Evolutionary conservation across 2,113 vertebrate species (phyloP).

Genomic region (Stomatorhinus ivindoensis): DNA sequence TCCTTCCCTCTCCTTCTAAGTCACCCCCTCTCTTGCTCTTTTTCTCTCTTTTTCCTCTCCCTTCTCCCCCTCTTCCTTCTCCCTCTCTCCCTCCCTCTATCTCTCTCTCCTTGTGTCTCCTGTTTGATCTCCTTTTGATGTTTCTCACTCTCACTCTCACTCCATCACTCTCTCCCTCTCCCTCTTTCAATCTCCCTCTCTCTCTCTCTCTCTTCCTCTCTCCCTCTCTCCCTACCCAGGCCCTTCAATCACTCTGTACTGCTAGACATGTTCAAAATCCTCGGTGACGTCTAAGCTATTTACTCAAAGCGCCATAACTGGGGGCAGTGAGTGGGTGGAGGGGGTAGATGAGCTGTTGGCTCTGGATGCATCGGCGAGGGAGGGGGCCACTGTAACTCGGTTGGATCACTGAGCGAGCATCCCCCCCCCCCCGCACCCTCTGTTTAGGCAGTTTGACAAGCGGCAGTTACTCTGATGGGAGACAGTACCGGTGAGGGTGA

Average conservation of each 20-base stretch:
- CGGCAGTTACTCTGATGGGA: not conserved
- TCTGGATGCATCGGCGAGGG: not conserved
- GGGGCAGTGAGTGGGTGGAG: not conserved
- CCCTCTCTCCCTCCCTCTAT: not conserved
- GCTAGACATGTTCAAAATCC: conserved; percentile 5
- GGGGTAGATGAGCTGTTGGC: not conserved
- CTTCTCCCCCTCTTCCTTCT: not conserved
- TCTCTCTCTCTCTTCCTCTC: not conserved
- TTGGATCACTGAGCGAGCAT: not conserved
- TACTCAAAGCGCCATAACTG: not conserved
- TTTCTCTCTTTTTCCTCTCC: not conserved
- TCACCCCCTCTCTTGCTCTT: not conserved
- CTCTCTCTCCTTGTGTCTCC: not conserved
- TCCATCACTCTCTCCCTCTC: not conserved
- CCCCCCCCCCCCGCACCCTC: not conserved
- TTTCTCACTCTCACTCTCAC: not conserved
- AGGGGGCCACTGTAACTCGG: not conserved
- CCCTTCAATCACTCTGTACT: conserved; percentile 13
- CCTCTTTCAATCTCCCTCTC: not conserved
- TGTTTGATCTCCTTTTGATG: not conserved
- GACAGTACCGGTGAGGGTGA: not conserved
- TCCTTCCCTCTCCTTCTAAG: not conserved
- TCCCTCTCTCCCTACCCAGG: not conserved
- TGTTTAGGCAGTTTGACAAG: not conserved
- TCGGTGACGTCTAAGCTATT: not conserved